phyloP scores from a whole-genome alignment of 2,888 invertebrate species.

The Drosophila cognata region DNA sequence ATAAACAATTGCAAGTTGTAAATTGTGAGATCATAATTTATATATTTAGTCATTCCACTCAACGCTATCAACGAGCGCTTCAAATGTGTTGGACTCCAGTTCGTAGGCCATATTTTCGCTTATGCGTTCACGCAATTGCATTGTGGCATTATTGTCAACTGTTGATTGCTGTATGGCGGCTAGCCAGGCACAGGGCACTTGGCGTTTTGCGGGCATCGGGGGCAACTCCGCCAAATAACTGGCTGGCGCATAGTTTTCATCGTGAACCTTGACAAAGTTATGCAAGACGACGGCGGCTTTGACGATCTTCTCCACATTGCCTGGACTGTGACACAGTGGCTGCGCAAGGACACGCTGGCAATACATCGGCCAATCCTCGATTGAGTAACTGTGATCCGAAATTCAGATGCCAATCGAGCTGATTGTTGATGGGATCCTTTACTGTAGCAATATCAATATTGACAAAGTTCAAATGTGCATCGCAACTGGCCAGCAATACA shows the following conservation, averaged over 20 bases:
- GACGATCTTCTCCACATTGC: slow-evolving; percentile 27
- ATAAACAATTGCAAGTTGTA: background rate
- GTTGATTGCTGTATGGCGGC: background rate
- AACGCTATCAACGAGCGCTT: background rate
- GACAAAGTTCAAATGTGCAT: slow-evolving; percentile 28
- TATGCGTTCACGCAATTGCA: slow-evolving; percentile 18
- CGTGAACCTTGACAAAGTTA: slow-evolving; percentile 35
- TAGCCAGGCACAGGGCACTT: slow-evolving; percentile 7
- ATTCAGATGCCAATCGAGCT: slow-evolving; percentile 30
- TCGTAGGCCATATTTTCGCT: background rate
- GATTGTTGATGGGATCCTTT: background rate
- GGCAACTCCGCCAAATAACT: slow-evolving; percentile 16
- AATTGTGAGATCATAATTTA: background rate
- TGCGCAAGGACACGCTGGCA: slow-evolving; percentile 28
- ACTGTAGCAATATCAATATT: slow-evolving; percentile 26
- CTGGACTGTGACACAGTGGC: slow-evolving; percentile 16
- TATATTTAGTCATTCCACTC: background rate
- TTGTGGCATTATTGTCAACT: background rate
- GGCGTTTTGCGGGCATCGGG: background rate
- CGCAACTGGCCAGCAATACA: slow-evolving; percentile 41
- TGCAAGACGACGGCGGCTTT: slow-evolving; percentile 29
- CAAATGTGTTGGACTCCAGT: background rate
- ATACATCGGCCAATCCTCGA: background rate
- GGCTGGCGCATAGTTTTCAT: slow-evolving; percentile 22
- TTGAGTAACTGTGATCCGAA: slow-evolving; percentile 28